Base-by-base conservation (phyloP, 2,888 invertebrate species). In the Amitus sp. region DNA sequence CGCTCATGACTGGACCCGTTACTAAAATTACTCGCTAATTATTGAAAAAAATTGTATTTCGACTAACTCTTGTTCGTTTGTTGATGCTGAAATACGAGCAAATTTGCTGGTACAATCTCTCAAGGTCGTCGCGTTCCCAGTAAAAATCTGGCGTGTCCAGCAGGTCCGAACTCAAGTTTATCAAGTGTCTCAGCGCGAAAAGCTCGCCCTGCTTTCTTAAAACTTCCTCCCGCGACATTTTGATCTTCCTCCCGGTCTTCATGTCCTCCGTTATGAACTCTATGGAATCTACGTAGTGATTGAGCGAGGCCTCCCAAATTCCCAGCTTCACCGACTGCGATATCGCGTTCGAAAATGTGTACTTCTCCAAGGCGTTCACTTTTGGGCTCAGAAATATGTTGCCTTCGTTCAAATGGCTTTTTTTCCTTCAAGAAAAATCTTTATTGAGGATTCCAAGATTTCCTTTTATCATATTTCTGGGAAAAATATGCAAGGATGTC, bases 121-220 rank as follows among this genome's bases (percentile, higher is more conserved):
- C 98, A 23, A 98, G 84, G 51, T 92, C 87, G 71, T 96, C 95
- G 50, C 95, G 88, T 75, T 98, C 98, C 98, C 98, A 98, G 83
- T 98, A 98, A 83, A 97, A 96, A 84, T 98, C 98, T 0, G 98
- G 97, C 0, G 95, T 95, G 81, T 97, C 97, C 67, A 98, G 84
- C 39, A 98, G 84, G 82, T 98, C 97, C 0, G 97, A 97, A 70
- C 95, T 94, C 66, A 98, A 86, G 82, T 96, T 98, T 50, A 98
- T 90, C 15, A 91, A 87, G 83, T 97, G 96, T 2, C 96, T 87
- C 23, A 97, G 84, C 0, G 93, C 92, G 79, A 95, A 95, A 15
- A 97, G 80, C 85, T 96, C 94, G 0, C 97, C 97, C 47, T 92
- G 91, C 79, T 92, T 93, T 27, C 87, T 85, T 28, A 94, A 82